These are phyloP conservation scores for Diacarnus erythraeanus DNA, from an alignment of 37 sponge, comb jelly and placozoan species.

Conservation along the genomic window DNA sequence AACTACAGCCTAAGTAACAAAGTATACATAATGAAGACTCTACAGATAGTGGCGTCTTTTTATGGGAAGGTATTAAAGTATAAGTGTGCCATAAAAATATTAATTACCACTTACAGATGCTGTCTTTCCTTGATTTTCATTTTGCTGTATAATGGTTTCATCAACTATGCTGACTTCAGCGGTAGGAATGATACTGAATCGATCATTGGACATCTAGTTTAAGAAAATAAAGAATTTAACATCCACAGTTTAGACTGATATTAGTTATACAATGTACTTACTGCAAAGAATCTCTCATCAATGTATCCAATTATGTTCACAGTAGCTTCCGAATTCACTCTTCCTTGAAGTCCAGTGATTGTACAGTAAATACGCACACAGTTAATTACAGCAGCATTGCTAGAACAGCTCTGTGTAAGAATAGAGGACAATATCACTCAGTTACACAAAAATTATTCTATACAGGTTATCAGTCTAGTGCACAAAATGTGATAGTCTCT, in stretches of 20 bases:
- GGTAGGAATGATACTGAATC: conserved; percentile 19
- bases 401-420: conserved; percentile 27
- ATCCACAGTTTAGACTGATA: neutral
- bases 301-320: neutral
- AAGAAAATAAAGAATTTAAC: neutral
- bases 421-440: no score
- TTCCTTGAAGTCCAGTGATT: conserved; percentile 9
- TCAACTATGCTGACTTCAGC: conserved; percentile 11
- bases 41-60: no score
- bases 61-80: neutral
- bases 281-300: conserved; percentile 32
- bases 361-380: conserved; percentile 20
- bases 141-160: neutral
- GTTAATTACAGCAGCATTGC: neutral
- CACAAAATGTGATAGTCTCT: no score
- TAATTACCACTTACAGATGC: conserved; percentile 21
- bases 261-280: neutral
- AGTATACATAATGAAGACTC: no score
- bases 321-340: neutral
- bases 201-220: conserved; percentile 8
- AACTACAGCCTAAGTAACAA: neutral
- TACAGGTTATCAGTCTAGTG: no score
- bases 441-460: no score
- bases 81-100: neutral
- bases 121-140: neutral